Percentiles rank a stretch among this genome's conserved stretches.
These are phyloP conservation scores for Limnephilus rhombicus DNA, from an alignment of 2,888 invertebrate genomes.

Conservation along the genomic window DNA sequence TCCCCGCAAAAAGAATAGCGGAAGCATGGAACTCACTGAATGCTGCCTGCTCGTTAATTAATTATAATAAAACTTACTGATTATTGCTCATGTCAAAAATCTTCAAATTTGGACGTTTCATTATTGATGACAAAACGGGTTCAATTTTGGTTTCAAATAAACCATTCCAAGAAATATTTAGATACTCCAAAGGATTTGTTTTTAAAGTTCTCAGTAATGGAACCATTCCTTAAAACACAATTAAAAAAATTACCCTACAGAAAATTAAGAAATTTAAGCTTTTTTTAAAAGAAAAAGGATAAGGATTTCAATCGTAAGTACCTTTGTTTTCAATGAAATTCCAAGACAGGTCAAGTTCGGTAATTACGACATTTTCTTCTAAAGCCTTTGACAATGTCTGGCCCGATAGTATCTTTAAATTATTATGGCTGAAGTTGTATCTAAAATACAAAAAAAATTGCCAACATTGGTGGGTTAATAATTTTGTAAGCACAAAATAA, in stretches of 20 bases:
- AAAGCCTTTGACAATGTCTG: slow-evolving; percentile 37
- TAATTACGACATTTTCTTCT: slow-evolving; percentile 37
- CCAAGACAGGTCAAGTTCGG: slow-evolving; percentile 57
- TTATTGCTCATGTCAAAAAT: slow-evolving; percentile 71
- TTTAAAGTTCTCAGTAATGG: slow-evolving; percentile 37
- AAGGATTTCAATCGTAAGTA: slow-evolving; percentile 13
- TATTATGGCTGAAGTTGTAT: slow-evolving; percentile 57
- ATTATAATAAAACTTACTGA: neutral
- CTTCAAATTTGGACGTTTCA: slow-evolving; percentile 67
- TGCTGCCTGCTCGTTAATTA: no score
- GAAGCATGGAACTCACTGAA: no score
- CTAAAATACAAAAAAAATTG: slow-evolving; percentile 26
- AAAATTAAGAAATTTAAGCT: neutral
- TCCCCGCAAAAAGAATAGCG: no score
- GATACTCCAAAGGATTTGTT: slow-evolving; percentile 56
- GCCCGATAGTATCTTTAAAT: slow-evolving; percentile 27
- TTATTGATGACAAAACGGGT: slow-evolving; percentile 61
- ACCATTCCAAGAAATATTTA: slow-evolving; percentile 76
- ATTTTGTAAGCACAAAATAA: no score
- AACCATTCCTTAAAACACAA: slow-evolving; percentile 25
- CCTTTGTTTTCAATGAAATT: slow-evolving; percentile 56
- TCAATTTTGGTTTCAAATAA: slow-evolving; percentile 70
- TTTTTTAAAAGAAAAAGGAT: neutral
- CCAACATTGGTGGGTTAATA: no score
- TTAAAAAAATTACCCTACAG: neutral